phyloP scores from a whole-genome alignment of 30 jellyfish, hydroid and myxozoan genomes.

The Aurelia aurita complex sp. Pacific region DNA sequence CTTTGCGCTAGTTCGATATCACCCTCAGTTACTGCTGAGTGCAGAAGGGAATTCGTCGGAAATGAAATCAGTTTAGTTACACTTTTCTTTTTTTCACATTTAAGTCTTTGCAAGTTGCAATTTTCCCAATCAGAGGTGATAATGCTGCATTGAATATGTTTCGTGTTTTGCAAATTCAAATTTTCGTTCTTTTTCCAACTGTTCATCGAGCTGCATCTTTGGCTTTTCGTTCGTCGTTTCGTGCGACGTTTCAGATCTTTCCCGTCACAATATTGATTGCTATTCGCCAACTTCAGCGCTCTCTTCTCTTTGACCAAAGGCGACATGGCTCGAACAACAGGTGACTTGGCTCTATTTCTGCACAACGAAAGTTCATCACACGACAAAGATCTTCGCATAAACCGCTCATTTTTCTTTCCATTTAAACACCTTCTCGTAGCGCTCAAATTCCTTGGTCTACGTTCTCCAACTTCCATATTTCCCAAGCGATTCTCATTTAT shows the following conservation, averaged over 20 bases:
- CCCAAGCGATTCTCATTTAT: background rate
- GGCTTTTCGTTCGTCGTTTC: background rate
- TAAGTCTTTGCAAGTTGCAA: background rate
- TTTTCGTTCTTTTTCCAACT: background rate
- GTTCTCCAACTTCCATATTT: background rate
- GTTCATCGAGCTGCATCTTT: slow-evolving; percentile 19
- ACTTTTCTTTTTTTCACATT: slow-evolving; percentile 25
- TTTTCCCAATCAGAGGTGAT: background rate
- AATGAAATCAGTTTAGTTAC: slow-evolving; percentile 30
- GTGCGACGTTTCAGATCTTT: background rate
- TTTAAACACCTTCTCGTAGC: slow-evolving; percentile 2
- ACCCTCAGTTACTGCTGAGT: slow-evolving; percentile 74
- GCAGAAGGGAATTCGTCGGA: slow-evolving; percentile 78
- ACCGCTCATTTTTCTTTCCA: slow-evolving; percentile 1
- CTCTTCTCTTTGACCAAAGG: slow-evolving; percentile 7
- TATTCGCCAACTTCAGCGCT: background rate
- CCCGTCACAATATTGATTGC: background rate
- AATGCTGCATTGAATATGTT: too few species aligned
- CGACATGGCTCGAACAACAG: slow-evolving; percentile 24
- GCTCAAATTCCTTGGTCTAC: slow-evolving; percentile 38
- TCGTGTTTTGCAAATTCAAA: background rate
- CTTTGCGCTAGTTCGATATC: slow-evolving; percentile 61
- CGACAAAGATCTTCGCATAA: slow-evolving; percentile 54
- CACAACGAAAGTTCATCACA: slow-evolving; percentile 65
- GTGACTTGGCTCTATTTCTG: slow-evolving; percentile 53